Evolutionary conservation across 2,888 invertebrate species (phyloP), one percentile per base, ranked within the genome.

Genomic region (Noctua janthina): DNA sequence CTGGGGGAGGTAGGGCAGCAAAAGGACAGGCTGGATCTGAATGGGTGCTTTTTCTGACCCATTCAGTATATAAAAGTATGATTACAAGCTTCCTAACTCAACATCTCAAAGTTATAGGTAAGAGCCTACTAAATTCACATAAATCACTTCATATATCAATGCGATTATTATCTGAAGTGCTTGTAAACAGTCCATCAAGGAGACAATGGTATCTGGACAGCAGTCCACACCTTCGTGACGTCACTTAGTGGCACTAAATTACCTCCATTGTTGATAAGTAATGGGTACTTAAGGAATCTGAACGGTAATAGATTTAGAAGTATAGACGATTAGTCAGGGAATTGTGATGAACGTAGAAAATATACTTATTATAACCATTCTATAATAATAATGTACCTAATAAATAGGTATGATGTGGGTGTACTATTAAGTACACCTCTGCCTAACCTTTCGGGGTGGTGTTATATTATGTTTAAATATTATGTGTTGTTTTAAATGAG

Each of bases 161-260:
- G 29, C 35, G 20, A 56, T 78, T 35, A 56, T 39, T 39, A 7
- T 29, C 71, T 29, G 20, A 56, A 78, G 69, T 56, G 71, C 79
- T 81, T 66, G 76, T 85, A 71, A 83, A 76, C 79, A 80, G 74
- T 79, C 56, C 72, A 86, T 86, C 81, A 59, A 81, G 35, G 68
- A 67, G 75, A 89, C 83, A 86, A 76, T 84, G 62, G 64, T 72
- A 71, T 74, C 79, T 77, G 67, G 51, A 67, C 79, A 87, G 74
- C 77, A 81, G 79, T 82, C 66, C n/a, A 68, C 74, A 78, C 75
- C 87, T 87, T 88, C 79, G 81, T 84, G 81, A 77, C 74, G 76
- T 78, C 77, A 82, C 46, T 75, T 76, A 84, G 83, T 83, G 62
- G 69, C 75, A 46, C 67, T 80, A 79, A 77, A 85, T 82, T 78